These are phyloP conservation scores for Hypolimnas misippus DNA, from an alignment of 2,888 invertebrate species.

Conservation along the genomic window DNA sequence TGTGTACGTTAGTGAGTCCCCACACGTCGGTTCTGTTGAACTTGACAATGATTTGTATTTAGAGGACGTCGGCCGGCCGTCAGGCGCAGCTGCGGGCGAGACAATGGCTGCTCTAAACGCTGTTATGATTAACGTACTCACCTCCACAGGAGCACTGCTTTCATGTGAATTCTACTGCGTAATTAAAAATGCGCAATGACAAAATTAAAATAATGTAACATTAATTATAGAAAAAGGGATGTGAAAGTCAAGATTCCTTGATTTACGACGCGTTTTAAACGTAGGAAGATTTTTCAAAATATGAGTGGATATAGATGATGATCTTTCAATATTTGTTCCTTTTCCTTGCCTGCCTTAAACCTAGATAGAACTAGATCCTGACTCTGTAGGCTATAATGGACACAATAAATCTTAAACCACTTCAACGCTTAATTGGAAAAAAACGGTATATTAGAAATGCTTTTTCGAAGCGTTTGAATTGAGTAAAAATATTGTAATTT, in stretches of 20 bases:
- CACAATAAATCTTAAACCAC: too few relatives aligned
- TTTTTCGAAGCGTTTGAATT: too few relatives aligned
- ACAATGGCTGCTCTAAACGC: constrained; percentile 60
- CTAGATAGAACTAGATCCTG: too few relatives aligned
- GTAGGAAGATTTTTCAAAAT: too few relatives aligned
- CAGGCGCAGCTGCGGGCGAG: constrained; percentile 61
- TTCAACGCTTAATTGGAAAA: too few relatives aligned
- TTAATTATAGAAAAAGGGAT: background rate
- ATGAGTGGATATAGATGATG: too few relatives aligned
- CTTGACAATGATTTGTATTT: constrained; percentile 73
- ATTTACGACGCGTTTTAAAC: too few relatives aligned
- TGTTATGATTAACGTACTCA: constrained; percentile 59
- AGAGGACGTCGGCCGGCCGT: constrained; percentile 55
- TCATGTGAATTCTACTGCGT: constrained; percentile 39
- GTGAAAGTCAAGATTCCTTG: background rate
- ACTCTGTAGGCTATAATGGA: too few relatives aligned
- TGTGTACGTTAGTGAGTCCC: constrained; percentile 48
- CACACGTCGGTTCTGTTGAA: constrained; percentile 63
- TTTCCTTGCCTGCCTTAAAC: too few relatives aligned
- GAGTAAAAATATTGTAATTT: too few relatives aligned
- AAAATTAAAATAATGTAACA: background rate
- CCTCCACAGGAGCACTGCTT: constrained; percentile 39
- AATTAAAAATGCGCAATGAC: constrained; percentile 33
- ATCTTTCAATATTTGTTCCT: too few relatives aligned
- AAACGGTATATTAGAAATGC: background rate